Base-by-base conservation (phyloP, 2,797 vertebrate species). In the Halcyon chelicuti region DNA sequence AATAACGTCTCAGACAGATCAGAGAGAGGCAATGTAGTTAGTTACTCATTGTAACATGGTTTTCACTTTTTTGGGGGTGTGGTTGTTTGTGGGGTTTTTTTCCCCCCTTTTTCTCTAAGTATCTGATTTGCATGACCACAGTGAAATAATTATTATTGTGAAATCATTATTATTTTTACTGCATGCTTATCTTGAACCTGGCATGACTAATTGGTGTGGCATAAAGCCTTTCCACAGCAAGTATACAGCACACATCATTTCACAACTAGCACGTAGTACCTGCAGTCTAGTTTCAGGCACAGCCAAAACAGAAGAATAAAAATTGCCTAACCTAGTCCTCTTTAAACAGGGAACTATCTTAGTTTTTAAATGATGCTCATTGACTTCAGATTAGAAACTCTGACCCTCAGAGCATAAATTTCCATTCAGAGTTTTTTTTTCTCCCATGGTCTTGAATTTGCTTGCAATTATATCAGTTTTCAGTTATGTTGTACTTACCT, bases 381-480 rank as follows among this genome's bases (percentile, higher is more conserved):
- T 40, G 26, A 49, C 40, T 81, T 70, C 21, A 35, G 6, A 83
- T 46, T 13, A 66, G 29, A 75, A 92, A 47, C 7, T 6, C 3
- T 29, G 12, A 54, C 9, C 5, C 9, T 67, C 28, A 76, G 6
- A 65, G 9, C 4, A 40, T 25, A 70, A 54, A 1, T 47, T 58
- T 51, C 3, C 5, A 29, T 8, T 74, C 35, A 55, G 20, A 2
- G 9, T 31, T 39, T n/a, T 4, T 65, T 71, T 62, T 55, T 10
- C 1, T 26, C 25, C 10, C 25, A 12, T 0, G 0, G 12, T 73
- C 58, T 68, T 70, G 22, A 88, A 57, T 54, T 54, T 73, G 1
- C 15, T 62, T 61, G 10, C 14, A 26, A 2, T 61, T 58, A 5
- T 31, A 72, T 16, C 16, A 65, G 6, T 39, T 70, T 62, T 54